A percentile compares a stretch with the other conserved stretches of the same genome.
Evolutionary conservation across 2,113 vertebrate genomes (phyloP).

Genomic region (Chloroceryle aenea): DNA sequence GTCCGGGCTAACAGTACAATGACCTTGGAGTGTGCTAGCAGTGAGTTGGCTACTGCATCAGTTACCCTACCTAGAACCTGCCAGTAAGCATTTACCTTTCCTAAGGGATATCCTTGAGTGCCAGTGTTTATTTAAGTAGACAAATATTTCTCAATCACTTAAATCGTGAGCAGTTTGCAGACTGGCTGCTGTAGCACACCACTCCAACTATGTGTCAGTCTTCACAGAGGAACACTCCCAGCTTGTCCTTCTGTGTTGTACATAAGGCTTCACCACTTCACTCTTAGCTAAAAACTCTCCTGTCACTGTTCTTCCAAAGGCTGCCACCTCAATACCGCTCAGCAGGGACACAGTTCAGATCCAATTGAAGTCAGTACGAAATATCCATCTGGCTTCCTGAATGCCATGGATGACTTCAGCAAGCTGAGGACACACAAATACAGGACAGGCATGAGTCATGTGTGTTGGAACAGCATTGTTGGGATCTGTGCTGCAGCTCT

Average conservation of each 20-base stretch:
- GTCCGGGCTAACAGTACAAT: not conserved
- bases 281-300: not conserved
- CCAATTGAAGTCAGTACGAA: slow-evolving; percentile 9
- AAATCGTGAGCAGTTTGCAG: not conserved
- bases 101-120: not conserved
- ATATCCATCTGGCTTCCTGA: slow-evolving; percentile 30
- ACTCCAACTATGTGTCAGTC: not conserved
- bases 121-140: not conserved
- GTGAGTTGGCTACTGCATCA: not conserved
- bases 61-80: not conserved
- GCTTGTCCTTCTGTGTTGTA: not conserved
- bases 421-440: not conserved
- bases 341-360: not conserved
- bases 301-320: not conserved
- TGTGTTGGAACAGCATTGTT: not conserved
- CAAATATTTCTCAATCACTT: not conserved
- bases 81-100: not conserved
- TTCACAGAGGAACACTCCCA: not conserved
- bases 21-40: not conserved
- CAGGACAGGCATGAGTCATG: not conserved
- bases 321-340: not conserved
- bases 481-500: not conserved
- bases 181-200: not conserved
- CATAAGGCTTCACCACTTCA: not conserved
- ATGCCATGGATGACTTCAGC: not conserved